A percentile compares a stretch with the other conserved stretches of the same genome.
These are phyloP conservation scores for Halyomorpha halys DNA, from an alignment of 1,140 invertebrate species.

Conservation along the genomic window DNA sequence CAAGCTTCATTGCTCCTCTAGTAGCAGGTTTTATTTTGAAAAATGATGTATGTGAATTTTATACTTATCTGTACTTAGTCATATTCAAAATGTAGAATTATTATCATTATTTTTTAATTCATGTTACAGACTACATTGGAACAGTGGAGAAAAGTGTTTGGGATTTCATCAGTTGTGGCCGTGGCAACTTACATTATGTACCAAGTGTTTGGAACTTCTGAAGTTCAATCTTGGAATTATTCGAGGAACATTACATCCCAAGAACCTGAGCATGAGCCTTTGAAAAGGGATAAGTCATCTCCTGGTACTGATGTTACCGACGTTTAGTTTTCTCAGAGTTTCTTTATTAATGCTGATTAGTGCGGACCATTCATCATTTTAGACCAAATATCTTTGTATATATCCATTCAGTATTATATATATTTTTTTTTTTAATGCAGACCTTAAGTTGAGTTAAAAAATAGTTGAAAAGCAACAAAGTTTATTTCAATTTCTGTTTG, in stretches of 20 bases:
- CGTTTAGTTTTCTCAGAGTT: background rate
- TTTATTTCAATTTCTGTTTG: too few species aligned
- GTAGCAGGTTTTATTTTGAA: constrained; percentile 47
- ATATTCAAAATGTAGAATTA: too few species aligned
- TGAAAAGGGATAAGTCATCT: constrained; percentile 4
- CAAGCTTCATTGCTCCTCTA: constrained; percentile 56
- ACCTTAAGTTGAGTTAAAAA: too few species aligned
- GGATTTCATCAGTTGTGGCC: constrained; percentile 50
- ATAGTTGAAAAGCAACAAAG: too few species aligned
- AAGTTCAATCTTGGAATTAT: constrained; percentile 50
- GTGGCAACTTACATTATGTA: constrained; percentile 56
- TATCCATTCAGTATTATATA: too few species aligned
- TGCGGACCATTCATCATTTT: too few species aligned
- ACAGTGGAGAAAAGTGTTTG: constrained; percentile 64
- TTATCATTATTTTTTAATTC: background rate
- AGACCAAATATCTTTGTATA: too few species aligned
- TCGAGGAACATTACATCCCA: background rate
- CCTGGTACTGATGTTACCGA: background rate
- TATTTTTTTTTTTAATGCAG: too few species aligned
- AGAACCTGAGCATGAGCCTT: background rate
- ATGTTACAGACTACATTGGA: constrained; percentile 45
- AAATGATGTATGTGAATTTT: constrained; percentile 39
- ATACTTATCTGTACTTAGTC: too few species aligned
- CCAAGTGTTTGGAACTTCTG: constrained; percentile 54
- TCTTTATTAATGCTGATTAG: too few species aligned